Evolutionary conservation across 2,888 invertebrate genomes (phyloP).

Genomic region (Andrena hattorfiana): DNA sequence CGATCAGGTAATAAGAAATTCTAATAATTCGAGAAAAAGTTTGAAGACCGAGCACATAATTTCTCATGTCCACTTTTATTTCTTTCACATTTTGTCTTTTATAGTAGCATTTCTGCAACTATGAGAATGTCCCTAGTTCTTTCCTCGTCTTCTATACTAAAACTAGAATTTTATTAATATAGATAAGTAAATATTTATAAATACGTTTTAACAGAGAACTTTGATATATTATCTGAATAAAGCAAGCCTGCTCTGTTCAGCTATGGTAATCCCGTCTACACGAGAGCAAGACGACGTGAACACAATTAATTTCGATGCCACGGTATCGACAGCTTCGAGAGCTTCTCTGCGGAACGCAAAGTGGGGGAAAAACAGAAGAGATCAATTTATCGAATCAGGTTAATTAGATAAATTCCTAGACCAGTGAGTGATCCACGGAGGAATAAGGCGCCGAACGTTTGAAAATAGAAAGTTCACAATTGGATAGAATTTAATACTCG

Average conservation of each 20-base stretch:
- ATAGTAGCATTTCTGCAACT: too few species aligned
- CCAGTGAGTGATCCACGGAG: neutral
- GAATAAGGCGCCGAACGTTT: constrained; percentile 14
- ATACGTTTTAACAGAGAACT: too few species aligned
- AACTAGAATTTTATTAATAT: too few species aligned
- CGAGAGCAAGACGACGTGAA: neutral
- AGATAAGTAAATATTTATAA: too few species aligned
- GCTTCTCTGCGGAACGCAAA: neutral
- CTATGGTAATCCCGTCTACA: neutral
- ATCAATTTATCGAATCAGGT: constrained; percentile 11
- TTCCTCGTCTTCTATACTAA: too few species aligned
- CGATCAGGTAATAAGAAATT: constrained; percentile 89
- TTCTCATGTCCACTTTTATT: too few species aligned
- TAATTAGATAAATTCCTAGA: constrained; percentile 11
- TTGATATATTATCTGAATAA: too few species aligned
- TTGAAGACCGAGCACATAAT: too few species aligned
- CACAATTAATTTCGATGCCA: neutral
- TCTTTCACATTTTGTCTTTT: too few species aligned
- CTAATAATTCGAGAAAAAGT: too few species aligned
- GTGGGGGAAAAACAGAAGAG: neutral
- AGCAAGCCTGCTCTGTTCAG: too few species aligned
- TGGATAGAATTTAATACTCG: constrained; percentile 46
- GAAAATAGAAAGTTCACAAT: constrained; percentile 35
- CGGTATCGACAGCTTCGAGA: constrained; percentile 29
- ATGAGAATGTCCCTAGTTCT: too few species aligned